These are phyloP conservation scores for Tiphia femorata DNA, from an alignment of 2,888 invertebrate genomes.

Conservation along the genomic window DNA sequence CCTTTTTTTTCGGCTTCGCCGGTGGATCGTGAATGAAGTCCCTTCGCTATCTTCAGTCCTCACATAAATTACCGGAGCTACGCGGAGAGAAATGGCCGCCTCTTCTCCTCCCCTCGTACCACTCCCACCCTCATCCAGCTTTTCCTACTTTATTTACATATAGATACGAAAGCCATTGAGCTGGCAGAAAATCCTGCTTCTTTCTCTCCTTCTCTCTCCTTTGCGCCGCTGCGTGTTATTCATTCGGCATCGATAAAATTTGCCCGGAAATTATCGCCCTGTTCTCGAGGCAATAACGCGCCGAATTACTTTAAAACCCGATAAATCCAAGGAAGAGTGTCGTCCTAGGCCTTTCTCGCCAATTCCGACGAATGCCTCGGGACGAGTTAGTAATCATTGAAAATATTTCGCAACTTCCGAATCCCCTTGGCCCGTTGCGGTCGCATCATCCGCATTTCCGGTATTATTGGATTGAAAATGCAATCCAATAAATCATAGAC, in stretches of 20 bases:
- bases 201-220: too few relatives aligned
- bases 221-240: constrained; percentile 44
- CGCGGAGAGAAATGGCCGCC: constrained; percentile 50
- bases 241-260: constrained; percentile 51
- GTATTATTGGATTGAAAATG: too few relatives aligned
- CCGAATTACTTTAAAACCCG: too few relatives aligned
- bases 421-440: too few relatives aligned
- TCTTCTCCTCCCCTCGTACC: constrained; percentile 36
- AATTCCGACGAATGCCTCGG: too few relatives aligned
- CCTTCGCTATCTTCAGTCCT: constrained; percentile 52
- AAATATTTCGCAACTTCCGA: too few relatives aligned
- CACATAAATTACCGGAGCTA: constrained; percentile 49
- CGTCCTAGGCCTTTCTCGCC: too few relatives aligned
- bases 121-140: constrained; percentile 11
- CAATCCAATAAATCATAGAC: too few relatives aligned
- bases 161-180: constrained; percentile 60
- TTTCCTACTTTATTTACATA: constrained; percentile 62
- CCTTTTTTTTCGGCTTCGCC: constrained; percentile 24
- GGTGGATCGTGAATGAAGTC: constrained; percentile 47
- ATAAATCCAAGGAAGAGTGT: too few relatives aligned
- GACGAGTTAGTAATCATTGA: too few relatives aligned
- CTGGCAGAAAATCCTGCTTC: constrained; percentile 46
- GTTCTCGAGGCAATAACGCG: too few relatives aligned
- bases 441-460: too few relatives aligned
- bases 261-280: constrained; percentile 40